A percentile compares a stretch with the other conserved stretches of the same genome.
Evolutionary conservation across 2,113 vertebrate genomes (phyloP).

Genomic region (Lamprotornis superbus): DNA sequence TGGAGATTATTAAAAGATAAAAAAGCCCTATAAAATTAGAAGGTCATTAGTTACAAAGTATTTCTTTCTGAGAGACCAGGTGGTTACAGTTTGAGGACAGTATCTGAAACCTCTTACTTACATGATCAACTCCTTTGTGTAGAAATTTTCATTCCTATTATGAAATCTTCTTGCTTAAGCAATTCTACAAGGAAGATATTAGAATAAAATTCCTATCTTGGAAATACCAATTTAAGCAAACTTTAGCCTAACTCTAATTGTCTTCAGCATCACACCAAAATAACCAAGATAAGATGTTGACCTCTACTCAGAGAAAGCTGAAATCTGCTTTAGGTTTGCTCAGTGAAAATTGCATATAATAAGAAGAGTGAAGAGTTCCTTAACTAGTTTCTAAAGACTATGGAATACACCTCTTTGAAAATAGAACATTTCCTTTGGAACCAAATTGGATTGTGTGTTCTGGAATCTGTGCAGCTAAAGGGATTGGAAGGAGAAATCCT

Average conservation of each 20-base stretch:
- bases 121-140: background rate
- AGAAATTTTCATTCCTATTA: background rate
- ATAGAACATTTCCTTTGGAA: background rate
- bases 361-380: background rate
- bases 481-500: background rate
- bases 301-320: background rate
- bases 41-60: background rate
- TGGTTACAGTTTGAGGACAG: background rate
- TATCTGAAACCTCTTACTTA: background rate
- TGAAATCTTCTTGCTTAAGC: background rate
- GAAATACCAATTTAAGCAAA: background rate
- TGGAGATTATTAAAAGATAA: background rate
- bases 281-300: background rate
- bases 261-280: background rate
- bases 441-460: background rate
- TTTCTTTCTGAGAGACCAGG: background rate
- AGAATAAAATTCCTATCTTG: background rate
- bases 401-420: background rate
- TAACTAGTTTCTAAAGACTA: background rate
- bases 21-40: conserved; percentile 1
- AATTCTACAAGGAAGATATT: background rate
- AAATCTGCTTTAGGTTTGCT: background rate
- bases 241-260: background rate
- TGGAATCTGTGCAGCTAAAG: background rate
- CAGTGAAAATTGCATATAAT: background rate